Evolutionary conservation across 2,113 vertebrate species (phyloP).

Genomic region (Fregata magnificens): DNA sequence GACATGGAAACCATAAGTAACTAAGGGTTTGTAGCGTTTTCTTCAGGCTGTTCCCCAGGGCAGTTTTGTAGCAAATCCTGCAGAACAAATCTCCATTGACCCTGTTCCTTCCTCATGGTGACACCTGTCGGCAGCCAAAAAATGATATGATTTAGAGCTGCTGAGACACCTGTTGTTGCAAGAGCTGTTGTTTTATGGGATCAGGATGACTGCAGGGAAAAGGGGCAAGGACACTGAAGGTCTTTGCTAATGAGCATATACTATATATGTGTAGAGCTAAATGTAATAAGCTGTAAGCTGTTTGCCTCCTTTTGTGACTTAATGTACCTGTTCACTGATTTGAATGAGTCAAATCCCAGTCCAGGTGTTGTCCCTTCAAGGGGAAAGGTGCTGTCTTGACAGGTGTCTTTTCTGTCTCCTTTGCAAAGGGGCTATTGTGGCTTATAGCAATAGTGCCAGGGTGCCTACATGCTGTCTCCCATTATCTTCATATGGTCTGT

Average conservation of each 20-base stretch:
- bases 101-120: neutral
- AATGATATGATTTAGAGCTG: neutral
- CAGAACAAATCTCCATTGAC: neutral
- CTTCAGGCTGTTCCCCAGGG: neutral
- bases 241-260: neutral
- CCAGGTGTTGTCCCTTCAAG: neutral
- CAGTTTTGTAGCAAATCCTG: neutral
- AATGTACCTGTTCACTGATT: neutral
- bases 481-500: neutral
- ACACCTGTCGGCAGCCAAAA: neutral
- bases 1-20: neutral
- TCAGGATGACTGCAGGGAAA: neutral
- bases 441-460: neutral
- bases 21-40: neutral
- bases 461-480: neutral
- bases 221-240: neutral
- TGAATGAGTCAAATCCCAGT: neutral
- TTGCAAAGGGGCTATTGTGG: neutral
- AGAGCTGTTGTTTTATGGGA: neutral
- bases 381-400: neutral
- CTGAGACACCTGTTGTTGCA: neutral
- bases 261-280: neutral
- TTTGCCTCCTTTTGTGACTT: neutral
- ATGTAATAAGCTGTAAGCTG: neutral
- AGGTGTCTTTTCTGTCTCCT: neutral